Conservation (phyloP, 2,797 vertebrate species). For the Poecilia picta region DNA sequence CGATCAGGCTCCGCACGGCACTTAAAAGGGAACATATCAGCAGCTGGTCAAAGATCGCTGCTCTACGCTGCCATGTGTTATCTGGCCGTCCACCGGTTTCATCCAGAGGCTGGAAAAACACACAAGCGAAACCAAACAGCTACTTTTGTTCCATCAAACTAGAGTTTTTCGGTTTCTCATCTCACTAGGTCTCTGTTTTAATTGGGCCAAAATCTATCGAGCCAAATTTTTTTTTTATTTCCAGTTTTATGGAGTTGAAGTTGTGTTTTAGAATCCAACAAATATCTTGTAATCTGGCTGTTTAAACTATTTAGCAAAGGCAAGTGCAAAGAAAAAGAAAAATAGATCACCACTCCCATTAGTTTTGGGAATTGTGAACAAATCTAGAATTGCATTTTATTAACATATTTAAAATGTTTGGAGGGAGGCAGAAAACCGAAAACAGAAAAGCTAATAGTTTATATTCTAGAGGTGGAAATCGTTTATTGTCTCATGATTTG, state of each 20-base stretch:
- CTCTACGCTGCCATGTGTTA: constrained; percentile 22
- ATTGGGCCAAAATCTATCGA: neutral
- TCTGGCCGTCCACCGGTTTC: constrained; percentile 19
- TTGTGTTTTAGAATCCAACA: neutral
- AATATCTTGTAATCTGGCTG: neutral
- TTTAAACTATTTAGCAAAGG: neutral
- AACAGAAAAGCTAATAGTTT: neutral
- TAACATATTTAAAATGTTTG: neutral
- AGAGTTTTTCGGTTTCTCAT: neutral
- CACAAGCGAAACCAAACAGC: constrained; percentile 1
- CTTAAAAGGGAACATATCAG: constrained; percentile 40
- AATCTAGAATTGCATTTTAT: neutral
- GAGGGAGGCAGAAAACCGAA: neutral
- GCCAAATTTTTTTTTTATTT: neutral
- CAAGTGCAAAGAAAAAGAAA: neutral
- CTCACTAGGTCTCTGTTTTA: neutral
- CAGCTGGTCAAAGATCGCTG: constrained; percentile 56
- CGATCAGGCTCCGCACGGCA: neutral
- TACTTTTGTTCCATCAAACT: neutral
- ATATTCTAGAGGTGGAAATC: neutral
- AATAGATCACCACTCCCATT: neutral
- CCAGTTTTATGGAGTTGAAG: neutral
- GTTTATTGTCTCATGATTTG: no score
- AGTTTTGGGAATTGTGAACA: neutral
- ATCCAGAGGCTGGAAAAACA: constrained; percentile 11